Evolutionary conservation across 2,888 invertebrate genomes (phyloP), one percentile per base, ranked within the genome.

Genomic region (Dryobota labecula): DNA sequence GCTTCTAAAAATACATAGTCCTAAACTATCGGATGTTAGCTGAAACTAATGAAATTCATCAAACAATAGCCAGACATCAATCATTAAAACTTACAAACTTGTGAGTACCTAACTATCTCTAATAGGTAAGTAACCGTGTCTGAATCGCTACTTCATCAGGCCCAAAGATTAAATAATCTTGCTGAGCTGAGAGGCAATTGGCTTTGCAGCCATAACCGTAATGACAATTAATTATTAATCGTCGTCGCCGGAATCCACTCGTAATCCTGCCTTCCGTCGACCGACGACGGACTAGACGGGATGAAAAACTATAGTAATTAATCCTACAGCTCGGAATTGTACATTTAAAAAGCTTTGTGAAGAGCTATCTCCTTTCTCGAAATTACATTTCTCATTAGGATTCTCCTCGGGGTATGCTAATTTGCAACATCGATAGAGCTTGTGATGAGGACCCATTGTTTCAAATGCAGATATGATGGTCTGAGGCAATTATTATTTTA

Each of bases 281-380:
- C 84, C 76, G 80, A 68, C 85, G 84, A 76, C 69, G 60, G 80
- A 76, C 86, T 84, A 88, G 88, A 85, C 89, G 87, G 84, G 70
- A 89, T 90, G 91, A 92, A 92, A 92, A 92, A 92, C 86, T 90
- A 87, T 87, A 87, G 89, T 90, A 91, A 92, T 93, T 92, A 92
- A 90, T 91, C 86, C 87, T 87, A 83, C 86, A 88, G 88, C 89
- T 88, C 84, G 83, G 81, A 87, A 89, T 89, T 89, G 87, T 90
- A 87, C 86, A 86, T 87, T 88, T 89, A 84, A 89, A 90, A 90
- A 86, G 84, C 88, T 90, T 86, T 87, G 85, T 86, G 84, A 83
- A 82, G 82, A 84, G 80, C 86, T 87, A 87, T 87, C 83, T 82
- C 81, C 78, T 79, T 72, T 80, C 82, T 80, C 79, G 78, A 78